Percentiles rank a stretch among this genome's conserved stretches.
These are phyloP conservation scores for Pygoscelis antarcticus DNA, from an alignment of 2,113 vertebrate genomes.

Conservation along the genomic window DNA sequence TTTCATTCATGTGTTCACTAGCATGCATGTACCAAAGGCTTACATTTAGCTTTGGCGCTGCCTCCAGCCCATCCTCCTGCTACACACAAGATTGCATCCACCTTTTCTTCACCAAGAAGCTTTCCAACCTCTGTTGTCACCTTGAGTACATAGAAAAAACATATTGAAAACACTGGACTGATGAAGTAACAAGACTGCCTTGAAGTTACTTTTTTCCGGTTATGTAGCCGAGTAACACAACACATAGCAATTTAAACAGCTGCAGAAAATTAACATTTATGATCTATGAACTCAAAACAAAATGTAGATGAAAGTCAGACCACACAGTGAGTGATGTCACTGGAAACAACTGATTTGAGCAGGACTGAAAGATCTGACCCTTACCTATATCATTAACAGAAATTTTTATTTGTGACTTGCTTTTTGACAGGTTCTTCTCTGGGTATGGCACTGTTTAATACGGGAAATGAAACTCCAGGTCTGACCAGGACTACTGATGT, in stretches of 20 bases:
- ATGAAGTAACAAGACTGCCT: background rate
- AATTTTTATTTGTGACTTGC: background rate
- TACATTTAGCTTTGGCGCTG: conserved; percentile 91
- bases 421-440: background rate
- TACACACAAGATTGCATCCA: conserved; percentile 93
- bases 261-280: background rate
- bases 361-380: background rate
- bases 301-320: background rate
- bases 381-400: background rate
- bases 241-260: background rate
- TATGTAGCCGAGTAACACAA: background rate
- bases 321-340: fast-evolving
- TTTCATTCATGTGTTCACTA: background rate
- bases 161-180: background rate
- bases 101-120: conserved; percentile 88
- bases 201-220: background rate
- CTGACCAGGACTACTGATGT: background rate
- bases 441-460: background rate
- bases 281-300: background rate
- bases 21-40: background rate
- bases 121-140: conserved; percentile 86
- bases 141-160: conserved; percentile 63
- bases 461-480: background rate
- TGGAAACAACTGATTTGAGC: background rate
- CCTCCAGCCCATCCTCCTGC: conserved; percentile 97